These are phyloP conservation scores for Dinomys branickii DNA, from an alignment of 2,113 vertebrate genomes.

Conservation along the genomic window DNA sequence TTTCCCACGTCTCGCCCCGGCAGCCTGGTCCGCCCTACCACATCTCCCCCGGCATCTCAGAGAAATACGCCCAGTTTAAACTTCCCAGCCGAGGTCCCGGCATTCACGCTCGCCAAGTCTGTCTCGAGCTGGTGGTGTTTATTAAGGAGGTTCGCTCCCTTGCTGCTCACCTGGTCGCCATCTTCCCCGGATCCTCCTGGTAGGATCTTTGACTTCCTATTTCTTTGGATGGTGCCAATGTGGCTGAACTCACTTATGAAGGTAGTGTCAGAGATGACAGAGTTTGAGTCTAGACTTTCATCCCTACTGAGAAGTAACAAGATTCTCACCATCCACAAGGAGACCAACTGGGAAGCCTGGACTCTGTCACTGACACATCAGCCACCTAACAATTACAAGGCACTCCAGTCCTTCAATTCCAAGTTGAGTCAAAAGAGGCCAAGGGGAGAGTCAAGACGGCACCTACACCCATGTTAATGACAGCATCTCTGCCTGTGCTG, in stretches of 20 bases:
- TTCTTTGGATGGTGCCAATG: not conserved
- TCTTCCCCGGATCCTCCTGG: too few species aligned
- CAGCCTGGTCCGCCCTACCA: too few species aligned
- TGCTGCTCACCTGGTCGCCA: too few species aligned
- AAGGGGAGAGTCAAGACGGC: not conserved
- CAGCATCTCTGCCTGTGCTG: accelerated
- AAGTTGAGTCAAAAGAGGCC: not conserved
- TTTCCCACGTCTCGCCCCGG: too few species aligned
- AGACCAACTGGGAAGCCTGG: not conserved
- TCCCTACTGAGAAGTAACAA: accelerated
- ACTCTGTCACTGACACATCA: not conserved
- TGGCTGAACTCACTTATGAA: accelerated
- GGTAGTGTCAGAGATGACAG: not conserved
- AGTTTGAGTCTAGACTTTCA: not conserved
- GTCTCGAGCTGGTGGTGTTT: too few species aligned
- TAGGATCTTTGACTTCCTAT: not conserved
- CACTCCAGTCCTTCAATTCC: not conserved
- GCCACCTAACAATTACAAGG: not conserved
- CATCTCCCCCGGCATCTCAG: too few species aligned
- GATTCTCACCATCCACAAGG: too few species aligned
- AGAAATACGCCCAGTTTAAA: too few species aligned
- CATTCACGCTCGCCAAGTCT: too few species aligned
- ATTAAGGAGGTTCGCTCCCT: too few species aligned
- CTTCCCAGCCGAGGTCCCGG: too few species aligned
- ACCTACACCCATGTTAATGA: not conserved